phyloP scores from a whole-genome alignment of 2,888 invertebrate species.

The Drosophila subquinaria region DNA sequence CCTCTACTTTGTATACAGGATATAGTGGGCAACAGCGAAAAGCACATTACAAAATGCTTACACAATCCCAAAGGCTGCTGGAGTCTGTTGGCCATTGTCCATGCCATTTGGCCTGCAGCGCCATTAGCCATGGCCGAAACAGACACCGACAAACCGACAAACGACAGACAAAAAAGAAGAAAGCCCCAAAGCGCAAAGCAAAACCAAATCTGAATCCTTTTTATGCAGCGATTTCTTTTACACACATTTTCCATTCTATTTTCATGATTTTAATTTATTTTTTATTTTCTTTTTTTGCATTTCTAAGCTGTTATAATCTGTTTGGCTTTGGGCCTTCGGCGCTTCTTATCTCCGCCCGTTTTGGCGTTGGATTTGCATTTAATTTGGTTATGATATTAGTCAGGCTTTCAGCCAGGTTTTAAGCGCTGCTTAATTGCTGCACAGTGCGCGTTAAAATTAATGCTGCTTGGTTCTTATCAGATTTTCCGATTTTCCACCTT shows the following conservation, averaged over 20 bases:
- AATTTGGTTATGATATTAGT: conserved; percentile 58
- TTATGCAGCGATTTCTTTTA: conserved; percentile 61
- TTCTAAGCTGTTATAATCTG: conserved; percentile 77
- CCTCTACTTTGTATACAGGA: neutral
- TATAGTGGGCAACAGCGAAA: conserved; percentile 25
- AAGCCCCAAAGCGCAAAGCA: conserved; percentile 43
- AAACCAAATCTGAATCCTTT: conserved; percentile 62
- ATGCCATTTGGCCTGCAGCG: conserved; percentile 67
- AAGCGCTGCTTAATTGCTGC: conserved; percentile 53
- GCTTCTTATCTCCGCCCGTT: conserved; percentile 1
- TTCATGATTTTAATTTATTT: conserved; percentile 13
- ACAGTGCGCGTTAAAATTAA: conserved; percentile 27
- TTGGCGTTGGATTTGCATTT: conserved; percentile 42
- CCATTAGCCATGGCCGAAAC: conserved; percentile 67
- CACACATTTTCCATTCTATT: conserved; percentile 29
- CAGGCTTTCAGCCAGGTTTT: conserved; percentile 45
- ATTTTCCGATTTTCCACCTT: neutral
- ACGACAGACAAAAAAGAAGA: conserved; percentile 17
- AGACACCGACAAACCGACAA: conserved; percentile 27
- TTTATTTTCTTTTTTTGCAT: conserved; percentile 11
- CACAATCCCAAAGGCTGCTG: conserved; percentile 39
- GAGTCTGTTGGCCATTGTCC: conserved; percentile 44
- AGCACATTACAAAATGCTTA: conserved; percentile 51
- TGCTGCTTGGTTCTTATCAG: conserved; percentile 40
- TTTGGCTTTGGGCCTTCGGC: conserved; percentile 55